Evolutionary conservation across 2,113 vertebrate genomes (phyloP), one percentile per base, ranked within the genome.

Genomic region (Melanerpes aurifrons): DNA sequence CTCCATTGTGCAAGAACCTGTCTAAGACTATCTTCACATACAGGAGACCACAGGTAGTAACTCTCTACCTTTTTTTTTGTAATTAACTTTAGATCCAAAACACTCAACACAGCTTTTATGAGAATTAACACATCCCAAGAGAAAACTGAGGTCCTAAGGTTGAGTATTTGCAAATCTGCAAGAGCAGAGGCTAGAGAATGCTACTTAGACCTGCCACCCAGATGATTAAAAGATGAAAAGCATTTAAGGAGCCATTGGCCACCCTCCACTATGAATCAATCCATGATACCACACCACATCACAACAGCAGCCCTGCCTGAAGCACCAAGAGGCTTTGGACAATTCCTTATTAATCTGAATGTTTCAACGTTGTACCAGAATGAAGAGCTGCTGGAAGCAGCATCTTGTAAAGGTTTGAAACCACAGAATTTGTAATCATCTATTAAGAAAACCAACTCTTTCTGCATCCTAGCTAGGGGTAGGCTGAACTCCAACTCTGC

Each of bases 11-110:
- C 1, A 9, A 79, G 31, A 50, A 8, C 31, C 53, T 35, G 12
- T 0, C 35, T 40, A 71, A 17, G 37, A 11, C 37, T 12, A 18
- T 6, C 26, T 40, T 53, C 17, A 3, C 0, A 1, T 3, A 4
- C 7, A 75, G 50, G 40, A 53, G 29, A 37, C 22, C 19, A 48
- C 25, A 31, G 50, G 32, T 12, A 64, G 2, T 47, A 40, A 16
- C 25, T 29, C 29, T 9, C 11, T 5, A 37, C 10, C 22, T 77
- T 58, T 80, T 67, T 68, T 68, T 31, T 2, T 10, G 4, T 21
- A 21, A 53, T 20, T 72, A 20, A 47, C 7, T 63, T 31, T 1
- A 48, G 11, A 70, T 10, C 5, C n/a, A 24, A 16, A 37, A 20
- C 45, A 40, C 20, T 2, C 28, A 69, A 56, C 37, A 16, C 14